A percentile compares a stretch with the other conserved stretches of the same genome.
phyloP scores from a whole-genome alignment of 2,797 vertebrate species.

The Smutsia gigantea region DNA sequence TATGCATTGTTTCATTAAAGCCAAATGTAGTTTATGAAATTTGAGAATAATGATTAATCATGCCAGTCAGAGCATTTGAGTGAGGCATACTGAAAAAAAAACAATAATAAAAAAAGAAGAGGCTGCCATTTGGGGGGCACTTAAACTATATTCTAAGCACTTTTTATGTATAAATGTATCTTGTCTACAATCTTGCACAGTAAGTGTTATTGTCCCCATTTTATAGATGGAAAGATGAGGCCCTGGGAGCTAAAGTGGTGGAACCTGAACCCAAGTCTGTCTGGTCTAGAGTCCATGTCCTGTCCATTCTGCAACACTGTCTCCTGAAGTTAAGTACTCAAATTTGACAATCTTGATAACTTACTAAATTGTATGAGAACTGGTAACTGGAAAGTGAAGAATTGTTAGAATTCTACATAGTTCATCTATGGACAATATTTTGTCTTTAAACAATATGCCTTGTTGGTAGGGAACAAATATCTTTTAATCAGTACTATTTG shows the following conservation, averaged over 20 bases:
- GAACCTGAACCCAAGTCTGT: background rate
- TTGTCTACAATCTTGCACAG: background rate
- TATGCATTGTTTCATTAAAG: conserved; percentile 67
- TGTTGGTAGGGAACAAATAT: background rate
- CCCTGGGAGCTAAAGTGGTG: background rate
- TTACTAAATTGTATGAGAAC: background rate
- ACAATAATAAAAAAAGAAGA: conserved; percentile 16
- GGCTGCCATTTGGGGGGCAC: background rate
- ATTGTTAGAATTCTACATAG: background rate
- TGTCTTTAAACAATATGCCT: background rate
- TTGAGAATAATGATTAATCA: conserved; percentile 70
- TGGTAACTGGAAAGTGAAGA: background rate
- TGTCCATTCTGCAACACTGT: background rate
- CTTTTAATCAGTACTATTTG: background rate
- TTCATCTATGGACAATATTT: background rate
- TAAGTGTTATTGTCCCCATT: background rate
- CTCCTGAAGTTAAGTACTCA: background rate
- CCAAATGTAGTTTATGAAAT: conserved; percentile 77
- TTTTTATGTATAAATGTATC: background rate
- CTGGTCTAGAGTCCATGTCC: background rate
- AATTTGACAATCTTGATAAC: background rate
- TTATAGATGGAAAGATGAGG: background rate
- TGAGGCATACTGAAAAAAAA: conserved; percentile 22
- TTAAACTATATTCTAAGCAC: background rate
- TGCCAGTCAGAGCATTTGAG: background rate